Percentiles rank a stretch among this genome's conserved stretches.
Evolutionary conservation across 2,797 vertebrate species (phyloP).

Genomic region (Rhynchotus rufescens): DNA sequence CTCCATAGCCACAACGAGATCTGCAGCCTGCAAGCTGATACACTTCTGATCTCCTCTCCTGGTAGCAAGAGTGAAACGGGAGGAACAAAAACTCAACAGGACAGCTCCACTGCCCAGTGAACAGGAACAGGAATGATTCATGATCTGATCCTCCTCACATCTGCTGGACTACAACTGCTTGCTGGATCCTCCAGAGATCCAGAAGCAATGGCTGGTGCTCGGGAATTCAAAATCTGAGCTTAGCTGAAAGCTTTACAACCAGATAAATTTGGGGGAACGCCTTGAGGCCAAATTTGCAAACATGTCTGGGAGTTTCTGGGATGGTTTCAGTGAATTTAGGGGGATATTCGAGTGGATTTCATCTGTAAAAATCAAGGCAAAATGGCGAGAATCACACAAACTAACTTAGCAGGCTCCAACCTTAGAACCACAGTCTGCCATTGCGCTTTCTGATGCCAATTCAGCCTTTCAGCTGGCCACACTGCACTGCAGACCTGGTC

Average conservation of each 20-base stretch:
- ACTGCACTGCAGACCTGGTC: background rate
- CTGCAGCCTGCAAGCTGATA: background rate
- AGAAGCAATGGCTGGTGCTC: background rate
- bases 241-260: background rate
- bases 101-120: background rate
- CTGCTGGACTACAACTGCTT: background rate
- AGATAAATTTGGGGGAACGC: background rate
- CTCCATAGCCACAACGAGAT: background rate
- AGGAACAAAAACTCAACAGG: conserved; percentile 33
- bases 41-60: background rate
- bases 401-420: background rate
- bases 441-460: background rate
- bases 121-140: conserved; percentile 13
- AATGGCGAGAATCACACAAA: background rate
- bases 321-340: background rate
- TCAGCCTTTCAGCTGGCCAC: background rate
- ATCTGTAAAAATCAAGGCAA: conserved; percentile 1
- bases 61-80: background rate
- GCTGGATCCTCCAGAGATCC: background rate
- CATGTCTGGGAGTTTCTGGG: background rate
- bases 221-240: background rate
- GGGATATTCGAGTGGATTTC: background rate
- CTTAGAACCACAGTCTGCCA: background rate
- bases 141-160: background rate
- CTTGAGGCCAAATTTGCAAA: background rate